phyloP scores from a whole-genome alignment of 1,140 invertebrate genomes.

The Rhopalosiphum padi region DNA sequence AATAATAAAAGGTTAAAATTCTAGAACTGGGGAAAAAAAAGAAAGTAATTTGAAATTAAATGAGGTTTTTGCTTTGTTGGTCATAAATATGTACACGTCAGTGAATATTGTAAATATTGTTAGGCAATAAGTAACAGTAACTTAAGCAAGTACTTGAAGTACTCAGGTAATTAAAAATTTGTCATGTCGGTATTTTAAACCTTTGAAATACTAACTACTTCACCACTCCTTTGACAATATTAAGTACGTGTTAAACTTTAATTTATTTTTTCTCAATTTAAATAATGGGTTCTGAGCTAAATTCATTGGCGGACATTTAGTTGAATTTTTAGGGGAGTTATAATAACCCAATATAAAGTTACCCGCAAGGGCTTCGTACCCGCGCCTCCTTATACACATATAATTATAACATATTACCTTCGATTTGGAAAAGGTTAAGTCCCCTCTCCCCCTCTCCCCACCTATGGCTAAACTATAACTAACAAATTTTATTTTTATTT shows the following conservation, averaged over 20 bases:
- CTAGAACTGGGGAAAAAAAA: not conserved
- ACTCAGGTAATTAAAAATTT: not conserved
- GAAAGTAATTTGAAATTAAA: not conserved
- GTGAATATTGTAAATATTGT: not conserved
- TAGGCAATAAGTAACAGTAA: not conserved
- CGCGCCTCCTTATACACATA: too few relatives aligned
- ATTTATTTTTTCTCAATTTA: too few relatives aligned
- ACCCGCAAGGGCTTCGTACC: too few relatives aligned
- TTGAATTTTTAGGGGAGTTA: too few relatives aligned
- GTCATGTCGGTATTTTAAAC: not conserved
- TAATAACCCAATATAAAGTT: too few relatives aligned
- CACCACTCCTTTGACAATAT: not conserved
- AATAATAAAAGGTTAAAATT: not conserved
- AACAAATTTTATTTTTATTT: too few relatives aligned
- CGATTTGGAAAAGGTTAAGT: too few relatives aligned
- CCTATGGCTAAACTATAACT: too few relatives aligned
- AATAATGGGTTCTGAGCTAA: too few relatives aligned
- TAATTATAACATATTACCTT: too few relatives aligned
- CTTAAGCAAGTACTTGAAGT: not conserved
- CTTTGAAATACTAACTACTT: not conserved
- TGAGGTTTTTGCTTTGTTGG: not conserved
- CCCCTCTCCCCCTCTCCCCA: too few relatives aligned
- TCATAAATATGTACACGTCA: not conserved
- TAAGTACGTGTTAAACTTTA: not conserved
- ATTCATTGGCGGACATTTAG: too few relatives aligned